These are phyloP conservation scores for human DNA, from an alignment of 2,113 vertebrate genomes.

Conservation along the genomic window DNA sequence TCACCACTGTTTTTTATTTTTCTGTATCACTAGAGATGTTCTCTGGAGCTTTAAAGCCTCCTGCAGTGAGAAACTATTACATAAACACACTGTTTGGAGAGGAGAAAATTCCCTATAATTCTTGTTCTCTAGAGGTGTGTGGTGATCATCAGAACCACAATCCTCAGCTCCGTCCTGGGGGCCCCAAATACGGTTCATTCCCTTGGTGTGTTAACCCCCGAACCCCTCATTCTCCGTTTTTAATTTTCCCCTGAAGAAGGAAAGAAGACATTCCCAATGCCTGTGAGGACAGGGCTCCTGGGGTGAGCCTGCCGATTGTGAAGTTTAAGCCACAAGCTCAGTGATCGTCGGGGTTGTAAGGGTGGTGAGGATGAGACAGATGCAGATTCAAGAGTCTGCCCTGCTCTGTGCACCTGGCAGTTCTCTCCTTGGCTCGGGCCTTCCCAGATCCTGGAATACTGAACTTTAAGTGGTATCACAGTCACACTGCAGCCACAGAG, in stretches of 20 bases:
- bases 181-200: background rate
- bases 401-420: background rate
- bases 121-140: background rate
- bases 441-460: background rate
- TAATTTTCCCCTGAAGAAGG: background rate
- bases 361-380: accelerated
- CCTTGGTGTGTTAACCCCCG: background rate
- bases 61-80: background rate
- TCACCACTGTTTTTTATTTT: background rate
- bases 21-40: background rate
- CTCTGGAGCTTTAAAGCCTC: background rate
- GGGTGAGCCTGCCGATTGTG: accelerated
- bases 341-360: accelerated
- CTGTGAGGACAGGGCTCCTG: background rate
- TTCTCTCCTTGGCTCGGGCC: background rate
- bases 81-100: background rate
- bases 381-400: accelerated
- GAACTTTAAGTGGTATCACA: no score
- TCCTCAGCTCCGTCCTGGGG: accelerated
- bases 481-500: accelerated
- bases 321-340: background rate
- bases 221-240: background rate
- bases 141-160: background rate
- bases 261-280: background rate
- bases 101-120: background rate